Evolutionary conservation across 2,113 vertebrate genomes (phyloP), one percentile per base, ranked within the genome.

Genomic region (Microcebus ravelobensis): DNA sequence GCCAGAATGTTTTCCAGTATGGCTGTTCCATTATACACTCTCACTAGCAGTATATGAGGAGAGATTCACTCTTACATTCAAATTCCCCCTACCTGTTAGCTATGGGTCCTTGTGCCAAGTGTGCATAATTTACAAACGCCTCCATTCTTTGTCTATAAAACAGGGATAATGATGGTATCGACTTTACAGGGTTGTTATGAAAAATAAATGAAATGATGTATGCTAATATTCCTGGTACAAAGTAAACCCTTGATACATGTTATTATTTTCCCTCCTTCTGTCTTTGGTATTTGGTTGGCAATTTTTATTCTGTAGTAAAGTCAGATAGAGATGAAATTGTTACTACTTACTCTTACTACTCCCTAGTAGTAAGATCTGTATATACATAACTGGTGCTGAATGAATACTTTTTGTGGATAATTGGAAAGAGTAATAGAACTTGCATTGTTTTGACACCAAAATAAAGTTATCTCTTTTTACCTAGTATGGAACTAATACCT

Each of bases 251-350:
- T 25, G 6, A 13, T 87, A 80, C 61, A 92, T 50, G 25, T 45
- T 88, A 42, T 77, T 92, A 73, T 39, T 87, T 57, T 11, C 36
- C 42, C 45, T 89, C 52, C 61, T 55, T 79, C 45, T 29, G 18
- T 63, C 59, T 97, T 85, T 91, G 27, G 39, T 71, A 48, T 95
- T 85, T 73, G 25, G 55, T 79, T 86, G 79, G 59, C 91, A 94
- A 76, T 27, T 87, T 84, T 80, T 93, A 84, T 63, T 74, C 76
- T 87, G 55, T 80, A 93, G 50, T 42, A 71, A 89, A 77, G 34
- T 71, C 59, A 70, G 70, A 95, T 17, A 90, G 52, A 82, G 29
- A 74, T 88, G 48, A 95, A 95, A 89, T 74, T 92, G 11, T 92
- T 96, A 87, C 45, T 45, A 45, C 45, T 45, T 45, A 45, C 45